These are phyloP conservation scores for Chironomus tepperi DNA, from an alignment of 1,140 invertebrate species.

Conservation along the genomic window DNA sequence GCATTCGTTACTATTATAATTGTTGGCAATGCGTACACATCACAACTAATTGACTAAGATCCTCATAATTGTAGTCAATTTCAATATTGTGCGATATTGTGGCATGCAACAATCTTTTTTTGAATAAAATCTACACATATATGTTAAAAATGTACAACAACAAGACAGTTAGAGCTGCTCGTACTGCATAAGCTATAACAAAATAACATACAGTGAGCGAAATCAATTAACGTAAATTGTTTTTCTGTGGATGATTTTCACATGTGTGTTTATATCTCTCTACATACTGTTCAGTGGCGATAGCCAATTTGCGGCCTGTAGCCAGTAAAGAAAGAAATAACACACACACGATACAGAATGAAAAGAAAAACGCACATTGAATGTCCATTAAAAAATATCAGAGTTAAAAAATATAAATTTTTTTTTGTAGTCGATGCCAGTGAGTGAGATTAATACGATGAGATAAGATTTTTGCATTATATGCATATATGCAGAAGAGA, in stretches of 20 bases:
- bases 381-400: no score
- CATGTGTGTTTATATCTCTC: not conserved
- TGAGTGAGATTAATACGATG: not conserved
- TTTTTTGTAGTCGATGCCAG: not conserved
- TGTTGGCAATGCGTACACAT: constrained; percentile 4
- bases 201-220: not conserved
- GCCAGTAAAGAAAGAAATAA: not conserved
- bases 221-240: constrained; percentile 14
- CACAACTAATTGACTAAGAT: not conserved
- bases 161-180: not conserved
- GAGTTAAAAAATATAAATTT: not conserved
- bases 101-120: not conserved
- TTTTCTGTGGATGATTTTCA: not conserved
- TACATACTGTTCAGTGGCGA: not conserved
- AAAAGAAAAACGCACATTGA: not conserved
- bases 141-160: not conserved
- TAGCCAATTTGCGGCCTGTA: not conserved
- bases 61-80: not conserved
- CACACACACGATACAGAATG: not conserved
- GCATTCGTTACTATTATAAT: not conserved
- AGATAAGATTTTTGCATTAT: not conserved
- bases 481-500: not conserved
- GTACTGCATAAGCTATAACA: no score
- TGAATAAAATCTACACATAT: no score
- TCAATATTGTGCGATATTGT: not conserved